Evolutionary conservation across 2,113 vertebrate species (phyloP).

Genomic region (Aspidoscelis tigris): DNA sequence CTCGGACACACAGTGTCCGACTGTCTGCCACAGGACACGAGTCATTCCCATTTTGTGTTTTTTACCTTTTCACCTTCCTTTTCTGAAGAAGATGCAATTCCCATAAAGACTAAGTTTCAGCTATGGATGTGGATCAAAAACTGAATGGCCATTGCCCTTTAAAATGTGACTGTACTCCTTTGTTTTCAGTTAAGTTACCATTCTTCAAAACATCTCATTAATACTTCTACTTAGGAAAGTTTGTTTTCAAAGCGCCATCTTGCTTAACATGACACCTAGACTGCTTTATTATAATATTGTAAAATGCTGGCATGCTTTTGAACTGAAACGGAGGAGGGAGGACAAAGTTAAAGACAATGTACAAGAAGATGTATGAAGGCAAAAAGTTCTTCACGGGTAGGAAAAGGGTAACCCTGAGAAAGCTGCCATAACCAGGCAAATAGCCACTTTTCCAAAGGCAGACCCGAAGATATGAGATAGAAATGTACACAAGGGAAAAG

Average conservation of each 20-base stretch:
- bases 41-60: too few species aligned
- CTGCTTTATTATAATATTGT: background rate
- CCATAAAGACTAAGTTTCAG: background rate
- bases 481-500: too few species aligned
- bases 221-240: constrained; percentile 6
- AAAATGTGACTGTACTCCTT: background rate
- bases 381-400: background rate
- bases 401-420: background rate
- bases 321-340: background rate
- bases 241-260: background rate
- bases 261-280: background rate
- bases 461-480: too few species aligned
- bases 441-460: too few species aligned
- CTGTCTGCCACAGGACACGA: too few species aligned
- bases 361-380: background rate
- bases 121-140: constrained; percentile 9
- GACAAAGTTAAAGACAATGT: background rate
- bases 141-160: background rate
- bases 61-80: too few species aligned
- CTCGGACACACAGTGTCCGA: too few species aligned
- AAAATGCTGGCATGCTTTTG: too few species aligned
- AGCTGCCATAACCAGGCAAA: too few species aligned
- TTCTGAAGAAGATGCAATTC: background rate
- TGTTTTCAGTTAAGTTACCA: background rate
- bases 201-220: constrained; percentile 11